Evolutionary conservation across 2,888 invertebrate species (phyloP).

Genomic region (Drepana falcataria): DNA sequence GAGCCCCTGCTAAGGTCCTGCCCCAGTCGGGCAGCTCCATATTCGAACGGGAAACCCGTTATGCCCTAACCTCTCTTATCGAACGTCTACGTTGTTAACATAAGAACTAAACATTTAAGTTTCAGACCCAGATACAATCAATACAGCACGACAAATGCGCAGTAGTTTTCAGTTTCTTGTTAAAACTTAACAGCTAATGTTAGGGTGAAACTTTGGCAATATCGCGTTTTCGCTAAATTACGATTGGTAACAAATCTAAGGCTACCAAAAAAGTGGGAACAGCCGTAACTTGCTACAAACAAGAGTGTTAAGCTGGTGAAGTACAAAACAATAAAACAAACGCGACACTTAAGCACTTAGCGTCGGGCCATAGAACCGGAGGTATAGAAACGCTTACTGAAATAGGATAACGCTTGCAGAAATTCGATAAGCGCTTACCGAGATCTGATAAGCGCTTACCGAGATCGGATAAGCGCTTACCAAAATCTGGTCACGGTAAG

Average conservation of each 20-base stretch:
- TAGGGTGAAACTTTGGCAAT: constrained; percentile 49
- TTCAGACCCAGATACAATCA: neutral
- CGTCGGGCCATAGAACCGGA: constrained; percentile 25
- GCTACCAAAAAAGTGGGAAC: constrained; percentile 44
- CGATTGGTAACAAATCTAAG: constrained; percentile 52
- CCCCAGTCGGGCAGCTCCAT: too few relatives aligned
- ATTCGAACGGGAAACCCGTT: too few relatives aligned
- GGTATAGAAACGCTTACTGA: neutral
- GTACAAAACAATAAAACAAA: constrained; percentile 55
- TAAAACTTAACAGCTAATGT: constrained; percentile 5
- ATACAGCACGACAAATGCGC: neutral
- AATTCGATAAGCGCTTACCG: too few relatives aligned
- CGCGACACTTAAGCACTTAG: constrained; percentile 53
- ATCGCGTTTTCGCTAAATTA: constrained; percentile 48
- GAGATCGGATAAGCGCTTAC: too few relatives aligned
- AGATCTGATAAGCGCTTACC: too few relatives aligned
- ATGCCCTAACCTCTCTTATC: too few relatives aligned
- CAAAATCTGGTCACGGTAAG: too few relatives aligned
- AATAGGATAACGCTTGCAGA: neutral
- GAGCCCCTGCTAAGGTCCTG: too few relatives aligned
- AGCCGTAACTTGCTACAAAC: constrained; percentile 52
- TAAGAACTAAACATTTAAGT: too few relatives aligned
- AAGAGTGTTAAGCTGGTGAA: constrained; percentile 55
- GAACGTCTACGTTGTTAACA: too few relatives aligned
- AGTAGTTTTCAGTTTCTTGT: constrained; percentile 5